phyloP scores from a whole-genome alignment of 2,113 vertebrate genomes.

The Pteropus alecto region DNA sequence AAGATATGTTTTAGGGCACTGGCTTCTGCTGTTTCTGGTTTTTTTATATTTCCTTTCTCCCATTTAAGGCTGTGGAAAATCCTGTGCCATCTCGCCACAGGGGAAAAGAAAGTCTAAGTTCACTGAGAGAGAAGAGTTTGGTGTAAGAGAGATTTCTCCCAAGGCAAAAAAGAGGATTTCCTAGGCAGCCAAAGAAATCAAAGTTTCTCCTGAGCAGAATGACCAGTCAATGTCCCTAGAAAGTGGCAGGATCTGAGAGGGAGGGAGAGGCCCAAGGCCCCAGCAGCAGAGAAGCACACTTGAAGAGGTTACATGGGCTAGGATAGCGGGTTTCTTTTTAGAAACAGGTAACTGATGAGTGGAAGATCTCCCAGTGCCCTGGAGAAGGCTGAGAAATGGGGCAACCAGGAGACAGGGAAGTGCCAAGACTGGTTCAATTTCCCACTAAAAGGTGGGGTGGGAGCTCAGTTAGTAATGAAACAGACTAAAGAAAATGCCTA shows the following conservation, averaged over 20 bases:
- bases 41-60: conserved; percentile 1
- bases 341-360: not conserved
- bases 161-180: not conserved
- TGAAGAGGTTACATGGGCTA: not conserved
- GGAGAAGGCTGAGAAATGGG: not conserved
- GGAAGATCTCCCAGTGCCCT: not conserved
- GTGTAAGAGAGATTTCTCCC: not conserved
- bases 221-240: not conserved
- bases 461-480: not conserved
- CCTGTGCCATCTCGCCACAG: not conserved
- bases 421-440: not conserved
- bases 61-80: not conserved
- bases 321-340: not conserved
- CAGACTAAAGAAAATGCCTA: not conserved
- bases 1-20: not conserved
- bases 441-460: not conserved
- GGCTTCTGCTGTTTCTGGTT: not conserved
- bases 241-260: not conserved
- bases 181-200: not conserved
- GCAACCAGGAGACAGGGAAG: not conserved
- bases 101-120: not conserved
- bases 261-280: not conserved
- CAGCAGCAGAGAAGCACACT: not conserved
- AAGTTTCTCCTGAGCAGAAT: not conserved
- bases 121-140: not conserved